These are phyloP conservation scores for Myanophis thanlyinensis DNA, from an alignment of 2,113 vertebrate species.

Conservation along the genomic window DNA sequence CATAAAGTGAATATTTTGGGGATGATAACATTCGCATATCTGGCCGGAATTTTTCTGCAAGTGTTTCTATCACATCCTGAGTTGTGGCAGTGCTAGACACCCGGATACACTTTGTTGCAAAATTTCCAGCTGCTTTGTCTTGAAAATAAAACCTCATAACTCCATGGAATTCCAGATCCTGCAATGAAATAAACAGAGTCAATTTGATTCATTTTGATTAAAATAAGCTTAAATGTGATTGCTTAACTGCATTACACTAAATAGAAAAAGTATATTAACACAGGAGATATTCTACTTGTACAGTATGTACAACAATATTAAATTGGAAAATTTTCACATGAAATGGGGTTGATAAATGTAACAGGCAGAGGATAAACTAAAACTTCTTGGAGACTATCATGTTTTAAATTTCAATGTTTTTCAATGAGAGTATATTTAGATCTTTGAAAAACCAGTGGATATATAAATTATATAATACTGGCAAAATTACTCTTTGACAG, in stretches of 20 bases:
- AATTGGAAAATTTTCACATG: neutral
- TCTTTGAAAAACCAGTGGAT: neutral
- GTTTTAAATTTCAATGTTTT: neutral
- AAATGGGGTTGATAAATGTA: neutral
- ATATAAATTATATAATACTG: neutral
- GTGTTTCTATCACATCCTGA: constrained; percentile 96
- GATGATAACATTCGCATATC: constrained; percentile 99
- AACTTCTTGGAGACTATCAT: neutral
- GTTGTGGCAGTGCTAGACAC: constrained; percentile 98
- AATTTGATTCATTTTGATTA: neutral
- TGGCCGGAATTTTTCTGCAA: constrained; percentile 97
- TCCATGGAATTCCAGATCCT: constrained; percentile 98
- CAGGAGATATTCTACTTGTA: neutral
- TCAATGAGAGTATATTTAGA: neutral
- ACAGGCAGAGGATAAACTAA: neutral
- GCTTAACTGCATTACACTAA: neutral
- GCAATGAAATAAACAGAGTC: constrained; percentile 41
- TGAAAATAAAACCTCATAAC: constrained; percentile 99
- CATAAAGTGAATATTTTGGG: constrained; percentile 94
- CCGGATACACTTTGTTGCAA: constrained; percentile 97
- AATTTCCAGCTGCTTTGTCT: constrained; percentile 97
- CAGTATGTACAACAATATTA: neutral
- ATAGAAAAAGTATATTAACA: neutral
- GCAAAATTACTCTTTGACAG: neutral
- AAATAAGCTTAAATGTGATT: neutral